Evolutionary conservation across 2,113 vertebrate genomes (phyloP), one percentile per base, ranked within the genome.

Genomic region (Phyllostomus discolor): DNA sequence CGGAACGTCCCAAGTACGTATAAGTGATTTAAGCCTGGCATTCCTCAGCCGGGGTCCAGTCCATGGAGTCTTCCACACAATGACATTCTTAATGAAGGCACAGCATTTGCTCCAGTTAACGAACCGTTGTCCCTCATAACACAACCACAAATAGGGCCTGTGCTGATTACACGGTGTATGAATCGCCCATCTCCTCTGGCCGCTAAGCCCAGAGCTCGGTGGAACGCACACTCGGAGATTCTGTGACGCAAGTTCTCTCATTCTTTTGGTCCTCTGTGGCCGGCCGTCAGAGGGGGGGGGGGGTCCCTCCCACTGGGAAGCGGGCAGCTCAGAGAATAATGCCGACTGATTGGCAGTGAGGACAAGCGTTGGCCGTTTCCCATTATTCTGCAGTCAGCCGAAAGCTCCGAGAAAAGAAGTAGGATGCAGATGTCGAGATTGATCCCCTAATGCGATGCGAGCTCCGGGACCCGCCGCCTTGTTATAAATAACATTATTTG

Each of bases 21-120:
- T 62, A 78, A 88, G n/a, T 81, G 54, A 31, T 28, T 38, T 33
- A 66, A 70, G 14, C 62, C 38, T 79, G 86, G 43, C 38, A 89
- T 91, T 93, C 91, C 70, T 50, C 83, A 83, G 16, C 5, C 50
- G 31, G 54, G 70, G 76, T 50, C 57, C 70, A 75, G 38, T 31
- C 95, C 70, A 76, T 7, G 6, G n/a, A 76, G 10, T 87, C 54
- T 87, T 97, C 78, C 15, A 70, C 24, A 57, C 64, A 31, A 80
- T 89, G 57, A 20, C 50, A 93, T 94, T 97, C 96, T 93, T 54
- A 91, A 66, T 57, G 31, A 82, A 93, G 66, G 10, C 35, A 88
- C 10, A 89, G 38, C 54, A 83, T 76, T 84, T 93, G 54, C 50
- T 90, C 92, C 86, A 91, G 69, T 90, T 90, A 96, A 96, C 85